Evolutionary conservation across 2,888 invertebrate species (phyloP).

Genomic region (Pediacus dermestoides): DNA sequence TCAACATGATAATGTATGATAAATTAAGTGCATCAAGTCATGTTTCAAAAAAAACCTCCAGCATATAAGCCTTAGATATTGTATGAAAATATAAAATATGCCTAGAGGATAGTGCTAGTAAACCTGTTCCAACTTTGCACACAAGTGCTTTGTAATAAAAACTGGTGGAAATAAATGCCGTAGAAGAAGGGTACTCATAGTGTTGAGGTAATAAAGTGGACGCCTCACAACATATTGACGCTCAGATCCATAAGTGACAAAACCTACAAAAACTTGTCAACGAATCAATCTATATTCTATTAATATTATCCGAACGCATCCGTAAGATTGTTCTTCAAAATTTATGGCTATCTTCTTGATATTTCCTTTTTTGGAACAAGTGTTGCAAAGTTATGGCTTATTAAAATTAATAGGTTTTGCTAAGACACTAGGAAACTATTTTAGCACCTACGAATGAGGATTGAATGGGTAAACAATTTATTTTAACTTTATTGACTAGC

Average conservation of each 20-base stretch:
- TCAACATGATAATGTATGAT: conserved; percentile 13
- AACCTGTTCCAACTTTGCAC: conserved; percentile 19
- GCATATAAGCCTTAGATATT: conserved; percentile 17
- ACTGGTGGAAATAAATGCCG: conserved; percentile 27
- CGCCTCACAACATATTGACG: conserved; percentile 32
- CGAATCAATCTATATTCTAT: conserved; percentile 46
- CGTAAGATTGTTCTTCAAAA: conserved; percentile 21
- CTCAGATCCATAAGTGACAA: conserved; percentile 35
- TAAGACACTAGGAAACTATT: too few relatives aligned
- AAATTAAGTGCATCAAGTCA: conserved; percentile 15
- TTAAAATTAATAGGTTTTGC: too few relatives aligned
- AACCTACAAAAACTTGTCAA: conserved; percentile 41
- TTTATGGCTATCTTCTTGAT: conserved; percentile 15
- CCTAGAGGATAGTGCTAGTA: conserved; percentile 25
- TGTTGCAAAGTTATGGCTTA: too few relatives aligned
- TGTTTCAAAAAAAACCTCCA: too few relatives aligned
- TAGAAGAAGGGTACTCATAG: conserved; percentile 22
- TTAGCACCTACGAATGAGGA: too few relatives aligned
- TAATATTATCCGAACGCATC: conserved; percentile 38
- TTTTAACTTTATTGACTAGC: too few relatives aligned
- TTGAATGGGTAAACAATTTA: too few relatives aligned
- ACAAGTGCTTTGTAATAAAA: conserved; percentile 27
- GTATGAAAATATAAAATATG: conserved; percentile 26
- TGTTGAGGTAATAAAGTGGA: conserved; percentile 31
- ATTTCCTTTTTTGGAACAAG: conserved; percentile 16